Percentiles rank a stretch among this genome's conserved stretches.
phyloP scores from a whole-genome alignment of 1,140 invertebrate species.

The Drusus annulatus region DNA sequence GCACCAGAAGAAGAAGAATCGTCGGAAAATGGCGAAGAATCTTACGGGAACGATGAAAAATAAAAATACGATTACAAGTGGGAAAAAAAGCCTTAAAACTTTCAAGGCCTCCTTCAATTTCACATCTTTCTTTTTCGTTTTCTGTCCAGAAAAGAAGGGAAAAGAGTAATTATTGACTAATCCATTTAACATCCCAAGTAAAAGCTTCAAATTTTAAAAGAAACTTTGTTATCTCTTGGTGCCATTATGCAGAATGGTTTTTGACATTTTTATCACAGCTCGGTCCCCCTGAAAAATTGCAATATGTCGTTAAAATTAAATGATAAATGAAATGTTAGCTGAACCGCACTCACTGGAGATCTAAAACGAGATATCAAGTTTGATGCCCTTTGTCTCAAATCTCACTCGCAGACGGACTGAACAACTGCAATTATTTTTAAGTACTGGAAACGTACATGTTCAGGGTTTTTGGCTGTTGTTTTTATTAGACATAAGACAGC shows the following conservation, averaged over 20 bases:
- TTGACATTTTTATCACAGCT: constrained; percentile 36
- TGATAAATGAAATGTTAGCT: constrained; percentile 36
- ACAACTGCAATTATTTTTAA: too few relatives aligned
- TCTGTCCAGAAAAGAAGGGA: too few relatives aligned
- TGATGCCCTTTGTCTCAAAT: not conserved
- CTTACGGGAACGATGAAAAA: too few relatives aligned
- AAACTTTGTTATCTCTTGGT: constrained; percentile 36
- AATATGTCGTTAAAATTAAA: constrained; percentile 49
- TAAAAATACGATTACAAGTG: too few relatives aligned
- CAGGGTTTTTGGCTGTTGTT: too few relatives aligned
- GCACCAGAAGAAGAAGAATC: too few relatives aligned
- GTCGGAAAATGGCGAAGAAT: too few relatives aligned
- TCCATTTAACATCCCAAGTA: constrained; percentile 7
- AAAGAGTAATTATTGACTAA: constrained; percentile 29
- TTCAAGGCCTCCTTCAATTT: too few relatives aligned
- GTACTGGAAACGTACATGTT: too few relatives aligned
- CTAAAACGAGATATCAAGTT: not conserved
- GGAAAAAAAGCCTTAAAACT: too few relatives aligned
- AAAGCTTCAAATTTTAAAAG: constrained; percentile 35
- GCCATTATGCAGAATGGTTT: constrained; percentile 36
- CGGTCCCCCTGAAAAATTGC: constrained; percentile 35
- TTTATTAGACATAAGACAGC: too few relatives aligned
- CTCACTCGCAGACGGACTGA: not conserved
- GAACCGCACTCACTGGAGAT: not conserved
- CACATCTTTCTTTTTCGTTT: too few relatives aligned